A percentile compares a stretch with the other conserved stretches of the same genome.
phyloP scores from a whole-genome alignment of 2,113 vertebrate genomes.

The Rattus rattus region DNA sequence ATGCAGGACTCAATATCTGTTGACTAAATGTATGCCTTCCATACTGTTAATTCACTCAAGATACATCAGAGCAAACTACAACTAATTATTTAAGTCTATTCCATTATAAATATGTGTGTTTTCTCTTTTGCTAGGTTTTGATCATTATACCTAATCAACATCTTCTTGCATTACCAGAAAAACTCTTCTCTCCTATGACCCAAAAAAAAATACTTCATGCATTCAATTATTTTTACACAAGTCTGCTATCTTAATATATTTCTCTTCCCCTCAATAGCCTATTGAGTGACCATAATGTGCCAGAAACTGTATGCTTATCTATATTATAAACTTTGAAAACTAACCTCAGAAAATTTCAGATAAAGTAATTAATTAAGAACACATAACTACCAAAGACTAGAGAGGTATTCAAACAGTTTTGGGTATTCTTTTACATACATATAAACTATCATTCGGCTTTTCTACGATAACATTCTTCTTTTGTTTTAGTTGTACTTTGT shows the following conservation, averaged over 20 bases:
- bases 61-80: neutral
- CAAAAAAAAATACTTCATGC: conserved; percentile 5
- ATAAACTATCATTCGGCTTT: neutral
- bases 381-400: conserved; percentile 15
- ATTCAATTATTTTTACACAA: neutral
- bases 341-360: conserved; percentile 33
- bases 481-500: neutral
- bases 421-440: neutral
- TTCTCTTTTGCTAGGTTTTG: neutral
- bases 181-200: neutral
- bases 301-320: neutral
- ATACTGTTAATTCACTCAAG: neutral
- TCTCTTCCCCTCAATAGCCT: neutral
- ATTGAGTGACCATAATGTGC: neutral
- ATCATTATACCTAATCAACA: conserved; percentile 37
- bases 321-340: neutral
- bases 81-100: conserved; percentile 4
- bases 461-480: neutral
- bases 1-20: neutral
- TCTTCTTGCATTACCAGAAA: neutral
- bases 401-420: conserved; percentile 46
- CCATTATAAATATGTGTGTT: conserved; percentile 11
- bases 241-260: neutral
- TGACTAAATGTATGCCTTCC: neutral
- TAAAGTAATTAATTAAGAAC: conserved; percentile 26